Evolutionary conservation across 1,140 invertebrate species (phyloP), one percentile per base, ranked within the genome.

Genomic region (Drosophila dunni): DNA sequence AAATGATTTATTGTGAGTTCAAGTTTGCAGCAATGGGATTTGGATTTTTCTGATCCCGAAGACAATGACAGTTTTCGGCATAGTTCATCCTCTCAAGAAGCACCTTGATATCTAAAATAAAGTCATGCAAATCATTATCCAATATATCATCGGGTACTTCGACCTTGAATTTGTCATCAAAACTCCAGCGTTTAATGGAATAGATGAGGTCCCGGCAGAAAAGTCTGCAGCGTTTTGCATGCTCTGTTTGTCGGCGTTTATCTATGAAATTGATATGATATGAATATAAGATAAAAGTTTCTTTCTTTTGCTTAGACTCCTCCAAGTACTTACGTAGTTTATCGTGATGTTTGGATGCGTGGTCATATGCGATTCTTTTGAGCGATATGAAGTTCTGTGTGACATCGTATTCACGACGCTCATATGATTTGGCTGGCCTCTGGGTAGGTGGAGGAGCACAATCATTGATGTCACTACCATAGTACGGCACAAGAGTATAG

Each of bases 401-500:
- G 5, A 69, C 17, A 54, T 69, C 57, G 17, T 62, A 46, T 38
- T 69, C 57, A 13, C 15, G 57, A 3, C 33, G 38, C 0, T 20
- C 33, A 38, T 69, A 69, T 0, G 0, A 1, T n/a, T 69, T 69
- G 36, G 24, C 10, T 0, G 4, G 1, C 1, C 20, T 45, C 20
- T 2, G 6, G 6, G 3, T 6, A 8, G 17, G 46, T 13, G n/a
- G 24, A 0, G 3, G 8, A 1, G 13, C 1, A 17, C 75, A 68
- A 1, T 5, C 1, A 11, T 20, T 11, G 7, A 1, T 4, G 7
- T 78, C 42, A 6, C 51, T 63, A 7, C 75, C 79, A 10, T 6
- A 40, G 11, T 40, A 9, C 0, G 80, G 80, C 5, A 60, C 29
- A 1, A 1, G 0, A 7, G 71, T 82, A 1, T 15, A 67, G 0